Base-by-base conservation (phyloP, 2,888 invertebrate species). In the Aphrophora alni region DNA sequence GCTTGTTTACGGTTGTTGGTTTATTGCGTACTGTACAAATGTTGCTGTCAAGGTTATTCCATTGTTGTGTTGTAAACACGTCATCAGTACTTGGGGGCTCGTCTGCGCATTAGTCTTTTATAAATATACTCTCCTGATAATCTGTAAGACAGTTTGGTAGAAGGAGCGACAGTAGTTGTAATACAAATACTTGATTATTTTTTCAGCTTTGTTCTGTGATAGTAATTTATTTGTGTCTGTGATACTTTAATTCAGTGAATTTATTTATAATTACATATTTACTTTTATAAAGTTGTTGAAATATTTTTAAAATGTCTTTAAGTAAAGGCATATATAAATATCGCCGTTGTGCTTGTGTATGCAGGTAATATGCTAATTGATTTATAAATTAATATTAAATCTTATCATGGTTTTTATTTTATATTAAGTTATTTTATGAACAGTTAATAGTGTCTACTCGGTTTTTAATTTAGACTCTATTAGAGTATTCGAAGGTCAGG, bases 271-370 rank as follows among this genome's bases (percentile, higher is more conserved):
- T 2, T 8, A 44, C 44, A 33, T 33, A 33, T 33, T 44, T 44
- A 14, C 2, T 44, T 2, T 14, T 14, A 17, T 59, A 59, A n/a
- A 21, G 4, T 5, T 59, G 3, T 59, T 21, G 21, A 21, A 59
- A 71, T 26, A n/a, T 25, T n/a, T 75, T 38, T 25, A 77, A 17
- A 59, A 80, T 80, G 80, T 80, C 80, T 26, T 38, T 80, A 38
- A 80, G 80, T 27, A 80, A 80, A 74, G 77, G 74, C 25, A 77
- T 80, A 38, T 73, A 74, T 17, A 80, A 77, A 28, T 80, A 77
- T 38, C 76, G 77, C 28, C 76, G 77, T 38, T 80, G 80, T 74
- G 38, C 77, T 59, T 80, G 80, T 74, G 70, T 80, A 21, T 51
- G 73, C 73, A 72, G 80, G 80, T 80, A 59, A 80, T 73, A 21